A percentile compares a stretch with the other conserved stretches of the same genome.
These are phyloP conservation scores for Euura lappo DNA, from an alignment of 1,140 invertebrate species.

Conservation along the genomic window DNA sequence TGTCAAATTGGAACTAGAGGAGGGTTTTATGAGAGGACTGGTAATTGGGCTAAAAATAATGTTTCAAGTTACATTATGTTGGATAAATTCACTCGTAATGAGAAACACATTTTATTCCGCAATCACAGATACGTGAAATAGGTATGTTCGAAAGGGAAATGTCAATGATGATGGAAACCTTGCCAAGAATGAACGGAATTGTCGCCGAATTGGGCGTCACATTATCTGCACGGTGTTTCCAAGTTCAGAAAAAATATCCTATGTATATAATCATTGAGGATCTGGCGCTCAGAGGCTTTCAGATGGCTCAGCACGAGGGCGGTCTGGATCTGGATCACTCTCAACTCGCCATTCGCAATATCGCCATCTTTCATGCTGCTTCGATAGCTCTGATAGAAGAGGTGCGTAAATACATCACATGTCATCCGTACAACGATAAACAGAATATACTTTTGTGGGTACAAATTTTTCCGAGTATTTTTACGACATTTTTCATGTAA, in stretches of 20 bases:
- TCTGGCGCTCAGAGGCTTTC: slow-evolving; percentile 60
- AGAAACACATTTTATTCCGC: neutral
- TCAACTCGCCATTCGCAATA: slow-evolving; percentile 59
- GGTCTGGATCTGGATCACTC: slow-evolving; percentile 62
- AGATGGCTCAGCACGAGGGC: slow-evolving; percentile 60
- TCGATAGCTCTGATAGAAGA: slow-evolving; percentile 61
- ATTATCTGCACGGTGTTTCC: slow-evolving; percentile 42
- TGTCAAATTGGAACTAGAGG: neutral
- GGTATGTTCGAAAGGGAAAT: slow-evolving; percentile 18
- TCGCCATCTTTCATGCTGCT: slow-evolving; percentile 66
- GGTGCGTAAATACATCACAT: slow-evolving; percentile 37
- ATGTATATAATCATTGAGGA: slow-evolving; percentile 62
- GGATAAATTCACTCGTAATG: slow-evolving; percentile 5
- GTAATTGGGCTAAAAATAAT: neutral
- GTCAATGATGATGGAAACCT: slow-evolving; percentile 3
- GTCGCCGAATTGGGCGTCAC: neutral
- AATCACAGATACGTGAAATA: neutral
- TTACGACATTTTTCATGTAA: slow-evolving; percentile 22
- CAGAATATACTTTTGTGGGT: neutral
- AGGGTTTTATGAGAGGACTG: neutral
- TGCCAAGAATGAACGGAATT: neutral
- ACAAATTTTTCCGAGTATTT: neutral
- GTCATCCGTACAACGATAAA: neutral
- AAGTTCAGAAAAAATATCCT: slow-evolving; percentile 46
- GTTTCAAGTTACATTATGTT: slow-evolving; percentile 9